These are phyloP conservation scores for Ariolimax columbianus DNA, from an alignment of 2,888 invertebrate species.

Conservation along the genomic window DNA sequence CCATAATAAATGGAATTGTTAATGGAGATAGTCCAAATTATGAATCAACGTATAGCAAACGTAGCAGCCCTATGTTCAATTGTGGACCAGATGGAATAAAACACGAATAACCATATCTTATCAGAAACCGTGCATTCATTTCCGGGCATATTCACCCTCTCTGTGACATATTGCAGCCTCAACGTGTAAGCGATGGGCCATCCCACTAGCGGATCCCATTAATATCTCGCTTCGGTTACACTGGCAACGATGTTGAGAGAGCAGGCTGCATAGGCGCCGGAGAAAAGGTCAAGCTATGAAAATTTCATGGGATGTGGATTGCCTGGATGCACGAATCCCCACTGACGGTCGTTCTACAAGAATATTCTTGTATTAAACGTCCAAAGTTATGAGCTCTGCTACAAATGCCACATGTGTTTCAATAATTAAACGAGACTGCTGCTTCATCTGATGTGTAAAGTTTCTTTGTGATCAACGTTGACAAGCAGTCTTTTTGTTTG, in stretches of 20 bases:
- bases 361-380: slow-evolving; percentile 18
- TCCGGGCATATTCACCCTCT: neutral
- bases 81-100: too few species aligned
- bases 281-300: slow-evolving; percentile 35
- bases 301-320: slow-evolving; percentile 14
- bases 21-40: too few species aligned
- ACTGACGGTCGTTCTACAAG: neutral
- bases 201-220: neutral
- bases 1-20: too few species aligned
- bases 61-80: too few species aligned
- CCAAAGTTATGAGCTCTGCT: neutral
- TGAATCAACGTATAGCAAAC: too few species aligned
- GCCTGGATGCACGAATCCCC: neutral
- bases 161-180: neutral
- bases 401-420: slow-evolving; percentile 39
- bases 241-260: neutral
- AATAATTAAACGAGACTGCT: slow-evolving; percentile 30
- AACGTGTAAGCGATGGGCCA: neutral
- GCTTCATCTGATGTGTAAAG: slow-evolving; percentile 6
- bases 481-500: neutral
- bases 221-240: neutral
- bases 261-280: neutral
- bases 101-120: neutral
- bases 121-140: slow-evolving; percentile 5
- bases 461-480: slow-evolving; percentile 40